phyloP scores from a whole-genome alignment of 1,140 invertebrate species.

The Archegozetes longisetosus region DNA sequence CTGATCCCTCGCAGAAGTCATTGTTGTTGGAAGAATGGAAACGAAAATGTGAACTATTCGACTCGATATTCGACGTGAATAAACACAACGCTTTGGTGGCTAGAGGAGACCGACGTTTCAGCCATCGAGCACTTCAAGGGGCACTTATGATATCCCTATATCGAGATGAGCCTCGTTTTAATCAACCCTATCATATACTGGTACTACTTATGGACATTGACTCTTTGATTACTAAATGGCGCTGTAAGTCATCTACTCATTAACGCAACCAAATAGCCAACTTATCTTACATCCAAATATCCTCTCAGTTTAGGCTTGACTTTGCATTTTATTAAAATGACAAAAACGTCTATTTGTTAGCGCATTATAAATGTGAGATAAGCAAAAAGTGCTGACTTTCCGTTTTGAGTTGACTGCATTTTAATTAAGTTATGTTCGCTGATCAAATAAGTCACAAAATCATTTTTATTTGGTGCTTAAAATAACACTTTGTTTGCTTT shows the following conservation, averaged over 20 bases:
- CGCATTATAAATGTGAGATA: too few species aligned
- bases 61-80: constrained; percentile 63
- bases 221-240: constrained; percentile 96
- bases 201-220: constrained; percentile 93
- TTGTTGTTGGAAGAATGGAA: constrained; percentile 10
- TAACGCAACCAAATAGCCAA: too few species aligned
- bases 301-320: too few species aligned
- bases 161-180: constrained; percentile 86
- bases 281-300: too few species aligned
- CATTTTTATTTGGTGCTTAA: too few species aligned
- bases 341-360: too few species aligned
- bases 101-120: constrained; percentile 64
- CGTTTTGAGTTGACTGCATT: too few species aligned
- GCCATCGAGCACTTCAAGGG: constrained; percentile 77
- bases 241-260: constrained; percentile 74
- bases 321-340: too few species aligned
- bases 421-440: too few species aligned
- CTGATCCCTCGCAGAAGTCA: constrained; percentile 16
- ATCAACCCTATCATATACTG: constrained; percentile 86
- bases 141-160: constrained; percentile 96
- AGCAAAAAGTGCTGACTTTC: too few species aligned
- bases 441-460: too few species aligned
- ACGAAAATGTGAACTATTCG: constrained; percentile 50
- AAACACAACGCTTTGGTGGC: constrained; percentile 12
- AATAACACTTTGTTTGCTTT: too few species aligned